Percentiles rank a stretch among this genome's conserved stretches.
These are phyloP conservation scores for Glareola pratincola DNA, from an alignment of 2,113 vertebrate genomes.

Conservation along the genomic window DNA sequence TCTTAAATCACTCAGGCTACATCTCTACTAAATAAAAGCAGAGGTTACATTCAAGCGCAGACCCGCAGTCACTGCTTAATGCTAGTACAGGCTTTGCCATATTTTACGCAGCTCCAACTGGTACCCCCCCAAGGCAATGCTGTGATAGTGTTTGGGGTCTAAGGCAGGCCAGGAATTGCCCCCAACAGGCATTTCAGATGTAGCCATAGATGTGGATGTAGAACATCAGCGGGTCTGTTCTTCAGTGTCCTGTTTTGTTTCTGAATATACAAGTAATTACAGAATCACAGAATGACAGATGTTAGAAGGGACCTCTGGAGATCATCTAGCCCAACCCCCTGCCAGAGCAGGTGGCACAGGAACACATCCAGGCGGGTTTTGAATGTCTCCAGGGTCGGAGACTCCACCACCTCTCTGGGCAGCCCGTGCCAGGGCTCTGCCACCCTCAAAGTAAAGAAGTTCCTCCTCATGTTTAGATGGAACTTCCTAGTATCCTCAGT, in stretches of 20 bases:
- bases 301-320: not conserved
- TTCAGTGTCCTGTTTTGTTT: not conserved
- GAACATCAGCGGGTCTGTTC: not conserved
- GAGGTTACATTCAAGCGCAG: not conserved
- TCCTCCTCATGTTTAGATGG: not conserved
- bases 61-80: not conserved
- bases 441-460: not conserved
- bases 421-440: not conserved
- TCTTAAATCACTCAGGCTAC: not conserved
- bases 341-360: not conserved
- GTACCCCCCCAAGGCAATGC: fast-evolving
- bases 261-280: not conserved
- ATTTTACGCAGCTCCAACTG: not conserved
- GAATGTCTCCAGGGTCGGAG: not conserved
- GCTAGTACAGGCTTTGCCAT: not conserved
- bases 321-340: not conserved
- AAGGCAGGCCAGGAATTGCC: not conserved
- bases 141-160: not conserved
- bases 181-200: not conserved
- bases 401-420: not conserved
- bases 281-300: not conserved
- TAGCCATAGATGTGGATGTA: not conserved
- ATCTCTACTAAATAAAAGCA: not conserved
- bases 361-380: not conserved
- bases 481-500: not conserved